Evolutionary conservation across 2,797 vertebrate genomes (phyloP), one percentile per base, ranked within the genome.

Genomic region (Coendou prehensilis): DNA sequence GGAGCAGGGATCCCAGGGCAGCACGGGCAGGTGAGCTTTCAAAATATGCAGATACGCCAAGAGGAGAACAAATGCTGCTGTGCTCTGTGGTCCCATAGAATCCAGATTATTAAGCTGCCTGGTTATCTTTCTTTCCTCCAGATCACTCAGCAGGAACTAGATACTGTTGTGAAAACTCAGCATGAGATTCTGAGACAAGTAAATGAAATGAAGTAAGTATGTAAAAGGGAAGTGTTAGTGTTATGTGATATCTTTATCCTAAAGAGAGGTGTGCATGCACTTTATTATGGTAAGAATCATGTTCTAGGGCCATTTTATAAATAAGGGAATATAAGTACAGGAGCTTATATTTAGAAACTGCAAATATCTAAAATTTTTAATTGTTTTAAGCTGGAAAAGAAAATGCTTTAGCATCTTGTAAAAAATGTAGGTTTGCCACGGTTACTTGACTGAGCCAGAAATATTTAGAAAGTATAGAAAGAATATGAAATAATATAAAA

Each of bases 171-270:
- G 67, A 98, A 98, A 94, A 98, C 98, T 75, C 99, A 99, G 97
- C 99, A 99, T 69, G 99, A 99, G 91, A 98, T 99, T 81, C 97
- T 99, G 89, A 99, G 98, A 98, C 99, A 99, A 97, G 98, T 99
- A 54, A 99, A 99, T 26, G 99, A 99, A 93, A 96, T 99, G 94
- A 99, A 98, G 99, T 99, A 98, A 99, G 98, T 47, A 30, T 11
- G 1, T 45, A 9, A 2, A 10, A 22, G 63, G 37, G 28, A 20
- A 0, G 0, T 41, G 9, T 37, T 28, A 14, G 11, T 69, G 26
- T 78, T 22, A 0, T 0, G 13, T 54, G 86, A 5, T 22, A 0
- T 7, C 54, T 45, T 82, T 17, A 17, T 52, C 73, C n/a, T 52
- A 30, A 75, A 57, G 28, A 11, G 83, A 4, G 9, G 15, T 15